A percentile compares a stretch with the other conserved stretches of the same genome.
Evolutionary conservation across 2,113 vertebrate species (phyloP).

Genomic region (Ptilorrhoa leucosticta): DNA sequence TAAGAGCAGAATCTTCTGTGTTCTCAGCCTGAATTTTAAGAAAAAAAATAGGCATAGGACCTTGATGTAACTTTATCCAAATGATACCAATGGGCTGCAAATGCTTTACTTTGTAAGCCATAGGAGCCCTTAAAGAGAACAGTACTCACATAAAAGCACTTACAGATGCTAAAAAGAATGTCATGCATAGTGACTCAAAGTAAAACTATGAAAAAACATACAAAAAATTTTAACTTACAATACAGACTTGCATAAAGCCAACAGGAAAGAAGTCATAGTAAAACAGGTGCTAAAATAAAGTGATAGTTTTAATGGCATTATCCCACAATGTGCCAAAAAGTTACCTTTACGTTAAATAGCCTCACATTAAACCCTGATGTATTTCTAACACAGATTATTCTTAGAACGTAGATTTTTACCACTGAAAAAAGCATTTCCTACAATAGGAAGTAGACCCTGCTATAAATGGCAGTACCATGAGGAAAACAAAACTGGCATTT

Average conservation of each 20-base stretch:
- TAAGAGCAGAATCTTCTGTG: neutral
- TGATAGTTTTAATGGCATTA: neutral
- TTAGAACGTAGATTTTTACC: neutral
- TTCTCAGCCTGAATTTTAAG: neutral
- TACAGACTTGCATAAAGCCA: neutral
- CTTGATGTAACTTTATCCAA: neutral
- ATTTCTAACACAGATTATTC: neutral
- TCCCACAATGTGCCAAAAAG: neutral
- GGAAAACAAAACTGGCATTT: neutral
- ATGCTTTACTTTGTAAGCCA: neutral
- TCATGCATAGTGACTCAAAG: neutral
- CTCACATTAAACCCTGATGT: neutral
- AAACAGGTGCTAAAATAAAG: neutral
- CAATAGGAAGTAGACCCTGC: neutral
- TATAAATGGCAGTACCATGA: neutral
- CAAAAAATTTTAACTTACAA: neutral
- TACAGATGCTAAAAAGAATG: neutral
- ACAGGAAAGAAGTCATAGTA: neutral
- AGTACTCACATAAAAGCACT: neutral
- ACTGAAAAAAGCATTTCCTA: neutral
- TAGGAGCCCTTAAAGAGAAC: neutral
- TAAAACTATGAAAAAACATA: neutral
- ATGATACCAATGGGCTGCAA: neutral
- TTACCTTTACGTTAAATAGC: neutral
- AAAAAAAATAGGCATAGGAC: neutral